Percentiles rank a stretch among this genome's conserved stretches.
These are phyloP conservation scores for Helobdella robusta DNA, from an alignment of 2,888 invertebrate species.

Conservation along the genomic window DNA sequence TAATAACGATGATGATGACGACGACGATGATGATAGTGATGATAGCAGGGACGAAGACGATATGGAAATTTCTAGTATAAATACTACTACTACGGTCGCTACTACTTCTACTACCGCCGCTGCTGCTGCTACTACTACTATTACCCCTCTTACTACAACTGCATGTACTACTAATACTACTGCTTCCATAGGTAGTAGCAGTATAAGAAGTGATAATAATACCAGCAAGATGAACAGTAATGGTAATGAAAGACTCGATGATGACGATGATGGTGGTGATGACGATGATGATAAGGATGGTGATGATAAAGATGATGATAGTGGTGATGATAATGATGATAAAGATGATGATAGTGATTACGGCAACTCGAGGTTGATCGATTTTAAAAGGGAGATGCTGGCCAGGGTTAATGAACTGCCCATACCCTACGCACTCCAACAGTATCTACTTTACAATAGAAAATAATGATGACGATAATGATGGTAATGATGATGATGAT, in stretches of 20 bases:
- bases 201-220: too few relatives aligned
- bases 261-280: background rate
- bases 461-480: background rate
- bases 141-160: too few relatives aligned
- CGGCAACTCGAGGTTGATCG: background rate
- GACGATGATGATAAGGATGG: background rate
- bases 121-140: too few relatives aligned
- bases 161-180: too few relatives aligned
- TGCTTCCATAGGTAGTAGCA: too few relatives aligned
- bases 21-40: background rate
- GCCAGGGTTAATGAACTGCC: background rate
- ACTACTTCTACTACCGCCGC: too few relatives aligned
- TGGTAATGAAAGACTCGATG: too few relatives aligned
- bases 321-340: background rate
- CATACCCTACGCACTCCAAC: constrained; percentile 1
- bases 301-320: background rate
- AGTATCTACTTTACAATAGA: constrained; percentile 1
- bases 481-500: constrained; percentile 8
- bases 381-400: constrained; percentile 2
- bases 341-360: background rate
- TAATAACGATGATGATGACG: background rate
- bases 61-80: too few relatives aligned
- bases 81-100: too few relatives aligned
- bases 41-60: too few relatives aligned
- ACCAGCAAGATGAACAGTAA: too few relatives aligned